Evolutionary conservation across 92 coral and sea anemone species (phyloP), one percentile per base, ranked within the genome.

Genomic region (Virgularia gustaviana): DNA sequence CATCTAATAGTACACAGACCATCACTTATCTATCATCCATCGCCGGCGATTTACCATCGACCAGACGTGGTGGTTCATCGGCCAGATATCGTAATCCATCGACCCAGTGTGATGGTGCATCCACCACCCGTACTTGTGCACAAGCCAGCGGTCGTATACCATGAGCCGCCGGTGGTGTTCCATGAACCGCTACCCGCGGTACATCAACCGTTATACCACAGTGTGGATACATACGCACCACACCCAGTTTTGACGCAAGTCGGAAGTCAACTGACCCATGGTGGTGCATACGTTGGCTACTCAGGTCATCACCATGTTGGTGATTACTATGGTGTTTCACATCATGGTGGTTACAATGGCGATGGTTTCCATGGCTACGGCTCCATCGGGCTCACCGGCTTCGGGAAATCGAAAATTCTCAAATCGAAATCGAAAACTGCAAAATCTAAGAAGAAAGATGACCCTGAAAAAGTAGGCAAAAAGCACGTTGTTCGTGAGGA

Each of bases 61-160:
- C 99, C 99, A 13, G 91, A 88, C 57, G 80, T 94, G 38, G 88
- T 94, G 7, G 47, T 89, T 47, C 99, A 94, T 70, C 83, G 91
- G 45, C 96, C 99, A 1, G 96, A 89, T 52, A 75, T 89, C n/a
- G 95, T 94, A 23, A 83, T 94, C 59, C 99, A 94, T 57, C 86
- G 88, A 67, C 96, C 99, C 9, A 75, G 90, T 23, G 87, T 89
- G 25, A 95, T 94, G 16, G 64, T 84, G 38, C 99, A 94, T 28
- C 99, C 88, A 71, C 85, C 99, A 9, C 76, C 99, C 0, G 95
- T 94, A 4, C 85, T 94, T 15, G 95, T 94, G 11, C 99, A 94
- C 65, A 83, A 90, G 66, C 99, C 99, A 12, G 83, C 96, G 8
- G 76, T 94, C 27, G 67, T 94, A 13, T 94, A 84, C 65, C 86